These are phyloP conservation scores for Tragelaphus strepsiceros DNA, from an alignment of 2,113 vertebrate genomes.

Conservation along the genomic window DNA sequence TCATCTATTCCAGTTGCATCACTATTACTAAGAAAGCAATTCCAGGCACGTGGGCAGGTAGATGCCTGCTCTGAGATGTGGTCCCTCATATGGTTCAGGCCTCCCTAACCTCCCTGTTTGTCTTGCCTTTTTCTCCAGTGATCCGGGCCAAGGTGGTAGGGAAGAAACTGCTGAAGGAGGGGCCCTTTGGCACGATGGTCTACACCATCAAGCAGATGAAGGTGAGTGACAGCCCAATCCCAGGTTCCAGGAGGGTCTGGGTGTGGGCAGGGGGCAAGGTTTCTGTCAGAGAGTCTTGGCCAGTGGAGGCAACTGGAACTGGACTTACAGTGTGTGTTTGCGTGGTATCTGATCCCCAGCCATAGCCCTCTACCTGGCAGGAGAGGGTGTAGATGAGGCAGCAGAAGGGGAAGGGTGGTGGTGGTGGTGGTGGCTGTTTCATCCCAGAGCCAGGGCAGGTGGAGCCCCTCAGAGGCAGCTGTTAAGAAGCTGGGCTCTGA, in stretches of 20 bases:
- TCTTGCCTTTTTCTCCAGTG: constrained; percentile 82
- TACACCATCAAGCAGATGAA: constrained; percentile 99
- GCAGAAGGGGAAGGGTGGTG: background rate
- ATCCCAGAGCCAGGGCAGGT: background rate
- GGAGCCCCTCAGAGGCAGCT: background rate
- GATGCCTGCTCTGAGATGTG: background rate
- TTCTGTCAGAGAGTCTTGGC: background rate
- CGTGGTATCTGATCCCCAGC: background rate
- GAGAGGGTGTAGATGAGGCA: background rate
- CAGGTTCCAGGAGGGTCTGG: background rate
- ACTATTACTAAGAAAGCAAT: background rate
- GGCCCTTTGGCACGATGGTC: constrained; percentile 92
- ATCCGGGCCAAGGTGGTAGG: constrained; percentile 97
- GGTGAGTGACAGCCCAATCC: constrained; percentile 76
- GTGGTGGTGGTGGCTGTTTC: background rate
- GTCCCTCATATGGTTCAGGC: background rate
- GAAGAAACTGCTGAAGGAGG: constrained; percentile 95
- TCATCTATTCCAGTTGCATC: background rate
- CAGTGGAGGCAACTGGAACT: background rate
- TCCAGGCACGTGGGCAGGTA: background rate
- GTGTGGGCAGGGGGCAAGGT: background rate
- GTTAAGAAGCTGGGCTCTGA: background rate
- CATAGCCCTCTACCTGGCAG: background rate
- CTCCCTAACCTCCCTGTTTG: background rate
- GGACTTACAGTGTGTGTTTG: background rate